phyloP scores from a whole-genome alignment of 2,113 vertebrate species.

The Festucalex cinctus region DNA sequence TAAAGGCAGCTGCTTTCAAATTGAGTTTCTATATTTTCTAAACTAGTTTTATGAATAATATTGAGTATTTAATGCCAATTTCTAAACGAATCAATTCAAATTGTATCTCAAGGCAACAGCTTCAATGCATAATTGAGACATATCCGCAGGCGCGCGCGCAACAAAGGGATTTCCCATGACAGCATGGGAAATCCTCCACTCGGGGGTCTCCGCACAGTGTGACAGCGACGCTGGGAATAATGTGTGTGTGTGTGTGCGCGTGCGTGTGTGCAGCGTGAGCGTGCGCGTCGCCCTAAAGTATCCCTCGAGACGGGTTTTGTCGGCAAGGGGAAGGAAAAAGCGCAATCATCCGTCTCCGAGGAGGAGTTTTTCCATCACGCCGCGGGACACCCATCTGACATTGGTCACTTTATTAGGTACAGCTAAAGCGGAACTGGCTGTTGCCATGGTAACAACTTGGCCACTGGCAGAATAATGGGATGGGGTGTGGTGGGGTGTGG shows the following conservation, averaged over 20 bases:
- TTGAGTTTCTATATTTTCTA: too few species aligned
- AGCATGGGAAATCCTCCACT: slow-evolving; percentile 59
- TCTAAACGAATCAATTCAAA: too few species aligned
- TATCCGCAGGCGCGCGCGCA: slow-evolving; percentile 8
- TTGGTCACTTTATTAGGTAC: background rate
- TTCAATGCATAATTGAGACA: background rate
- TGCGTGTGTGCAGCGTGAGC: slow-evolving; percentile 28
- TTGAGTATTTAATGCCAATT: too few species aligned
- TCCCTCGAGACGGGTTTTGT: slow-evolving; percentile 28
- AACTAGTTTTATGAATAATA: too few species aligned
- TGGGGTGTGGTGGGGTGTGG: too few species aligned
- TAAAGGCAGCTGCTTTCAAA: too few species aligned
- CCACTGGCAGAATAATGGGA: too few species aligned
- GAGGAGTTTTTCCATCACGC: background rate
- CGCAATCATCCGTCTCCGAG: background rate
- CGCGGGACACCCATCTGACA: background rate
- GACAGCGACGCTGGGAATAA: slow-evolving; percentile 6
- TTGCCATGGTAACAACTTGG: background rate
- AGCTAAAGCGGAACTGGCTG: background rate
- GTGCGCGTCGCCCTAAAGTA: slow-evolving; percentile 42
- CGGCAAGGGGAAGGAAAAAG: slow-evolving; percentile 5
- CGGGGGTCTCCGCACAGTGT: slow-evolving; percentile 41
- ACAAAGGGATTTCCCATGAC: slow-evolving; percentile 51
- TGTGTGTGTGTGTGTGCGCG: slow-evolving; percentile 22
- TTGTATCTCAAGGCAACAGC: too few species aligned